Evolutionary conservation across 2,113 vertebrate species (phyloP), one percentile per base, ranked within the genome.

Genomic region (Vulpes vulpes): DNA sequence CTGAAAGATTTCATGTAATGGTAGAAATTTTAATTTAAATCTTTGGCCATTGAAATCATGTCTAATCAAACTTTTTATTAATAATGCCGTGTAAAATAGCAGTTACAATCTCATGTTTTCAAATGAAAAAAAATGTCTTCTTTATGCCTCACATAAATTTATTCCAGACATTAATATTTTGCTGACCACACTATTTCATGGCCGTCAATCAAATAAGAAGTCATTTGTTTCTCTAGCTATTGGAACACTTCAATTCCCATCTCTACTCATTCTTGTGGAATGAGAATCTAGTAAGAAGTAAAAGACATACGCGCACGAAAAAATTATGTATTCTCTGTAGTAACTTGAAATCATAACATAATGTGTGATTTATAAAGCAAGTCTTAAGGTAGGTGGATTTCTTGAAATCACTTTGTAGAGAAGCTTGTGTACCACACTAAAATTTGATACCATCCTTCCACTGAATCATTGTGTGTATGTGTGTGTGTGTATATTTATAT

Each of bases 151-250:
- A 2, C 5, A 74, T 71, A 86, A 67, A 3, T 62, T 89, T 32
- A 80, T 73, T 67, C 49, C 51, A 95, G 60, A 79, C 15, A 89
- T 81, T 20, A 85, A 49, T 62, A 85, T 91, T 94, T 85, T 65
- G 15, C 30, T 78, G 64, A 92, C 64, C 71, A 85, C 5, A 55
- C 4, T 89, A 81, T 96, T 97, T 97, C 86, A 95, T 80, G 6
- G 32, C 27, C 22, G 71, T 96, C 80, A 89, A 60, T 86, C 79
- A 83, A 81, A 91, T 80, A 71, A 82, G 14, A 89, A 96, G 32
- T 80, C 83, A 89, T 84, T 97, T 93, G 91, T 94, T 98, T 95
- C 20, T 96, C 35, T 65, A 87, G 62, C 91, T 87, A 10, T 93
- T 88, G 32, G 30, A 95, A 95, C 7, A 89, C 32, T 96, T 87